phyloP scores from a whole-genome alignment of 2,888 invertebrate species.

The Eurytoma adleriae region DNA sequence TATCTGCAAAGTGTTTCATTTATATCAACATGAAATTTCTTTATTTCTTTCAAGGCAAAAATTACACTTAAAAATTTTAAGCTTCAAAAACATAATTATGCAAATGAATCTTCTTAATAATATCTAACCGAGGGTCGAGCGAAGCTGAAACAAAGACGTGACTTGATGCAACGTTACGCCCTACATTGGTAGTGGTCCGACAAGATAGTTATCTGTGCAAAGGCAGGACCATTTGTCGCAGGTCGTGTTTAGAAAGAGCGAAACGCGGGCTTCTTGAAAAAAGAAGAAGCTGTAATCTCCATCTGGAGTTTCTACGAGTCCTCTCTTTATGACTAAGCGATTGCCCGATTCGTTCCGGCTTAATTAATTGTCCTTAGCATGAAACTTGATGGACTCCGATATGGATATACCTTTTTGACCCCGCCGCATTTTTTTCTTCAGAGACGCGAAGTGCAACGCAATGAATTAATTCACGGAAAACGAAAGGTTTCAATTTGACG shows the following conservation, averaged over 20 bases:
- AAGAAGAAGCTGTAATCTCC: conserved; percentile 37
- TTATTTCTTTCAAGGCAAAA: too few relatives aligned
- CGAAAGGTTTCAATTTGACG: too few relatives aligned
- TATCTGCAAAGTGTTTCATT: too few relatives aligned
- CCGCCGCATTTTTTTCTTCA: conserved; percentile 1
- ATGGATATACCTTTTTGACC: conserved; percentile 17
- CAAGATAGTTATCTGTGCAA: conserved; percentile 67
- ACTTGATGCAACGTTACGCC: conserved; percentile 38
- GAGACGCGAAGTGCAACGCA: too few relatives aligned
- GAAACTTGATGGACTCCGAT: conserved; percentile 39
- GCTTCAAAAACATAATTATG: too few relatives aligned
- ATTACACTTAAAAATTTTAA: too few relatives aligned
- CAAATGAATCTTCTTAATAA: too few relatives aligned
- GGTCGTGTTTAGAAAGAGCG: conserved; percentile 52
- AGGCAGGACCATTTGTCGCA: conserved; percentile 73
- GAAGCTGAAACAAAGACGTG: conserved; percentile 20
- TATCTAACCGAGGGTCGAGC: neutral
- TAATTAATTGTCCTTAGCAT: conserved; percentile 53
- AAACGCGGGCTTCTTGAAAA: conserved; percentile 52
- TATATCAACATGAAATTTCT: too few relatives aligned
- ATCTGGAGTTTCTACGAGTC: conserved; percentile 53
- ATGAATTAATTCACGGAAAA: too few relatives aligned
- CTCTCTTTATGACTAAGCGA: conserved; percentile 54
- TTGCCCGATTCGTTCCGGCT: conserved; percentile 47
- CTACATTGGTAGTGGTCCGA: conserved; percentile 35